A percentile compares a stretch with the other conserved stretches of the same genome.
These are phyloP conservation scores for Camponotus floridanus DNA, from an alignment of 1,140 invertebrate genomes.

Conservation along the genomic window DNA sequence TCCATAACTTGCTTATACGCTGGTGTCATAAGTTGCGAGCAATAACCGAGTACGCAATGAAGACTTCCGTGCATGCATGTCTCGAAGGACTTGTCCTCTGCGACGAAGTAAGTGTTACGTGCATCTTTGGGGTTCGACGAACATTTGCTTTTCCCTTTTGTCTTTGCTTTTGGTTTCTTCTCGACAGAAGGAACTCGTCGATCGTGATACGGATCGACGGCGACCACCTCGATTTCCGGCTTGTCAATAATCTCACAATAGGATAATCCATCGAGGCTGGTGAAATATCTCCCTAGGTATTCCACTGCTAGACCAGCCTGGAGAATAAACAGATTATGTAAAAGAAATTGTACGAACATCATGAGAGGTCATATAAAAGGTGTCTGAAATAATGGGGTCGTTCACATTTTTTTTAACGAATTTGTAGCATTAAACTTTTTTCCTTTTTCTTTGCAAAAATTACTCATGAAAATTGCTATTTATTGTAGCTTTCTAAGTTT, in stretches of 20 bases:
- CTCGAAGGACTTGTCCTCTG: conserved; percentile 56
- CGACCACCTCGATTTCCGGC: conserved; percentile 72
- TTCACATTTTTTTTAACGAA: background rate
- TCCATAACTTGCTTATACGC: conserved; percentile 68
- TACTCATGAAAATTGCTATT: background rate
- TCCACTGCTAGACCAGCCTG: conserved; percentile 79
- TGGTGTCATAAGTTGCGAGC: conserved; percentile 72
- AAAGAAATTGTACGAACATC: no score
- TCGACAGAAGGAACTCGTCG: conserved; percentile 4
- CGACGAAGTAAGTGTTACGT: background rate
- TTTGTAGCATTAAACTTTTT: background rate
- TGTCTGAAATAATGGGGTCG: background rate
- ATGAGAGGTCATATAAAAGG: background rate
- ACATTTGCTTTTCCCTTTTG: background rate
- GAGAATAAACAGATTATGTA: background rate
- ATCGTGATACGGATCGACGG: conserved; percentile 69
- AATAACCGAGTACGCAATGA: conserved; percentile 77
- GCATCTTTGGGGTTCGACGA: background rate
- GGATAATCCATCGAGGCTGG: conserved; percentile 72
- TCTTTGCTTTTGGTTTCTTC: conserved; percentile 25
- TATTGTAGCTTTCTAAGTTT: background rate
- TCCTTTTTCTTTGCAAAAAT: background rate
- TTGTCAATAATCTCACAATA: conserved; percentile 73
- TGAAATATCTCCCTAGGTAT: conserved; percentile 75
- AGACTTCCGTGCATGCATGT: conserved; percentile 79